Conservation (phyloP, 2,888 invertebrate species). For the Cyclophora punctaria region DNA sequence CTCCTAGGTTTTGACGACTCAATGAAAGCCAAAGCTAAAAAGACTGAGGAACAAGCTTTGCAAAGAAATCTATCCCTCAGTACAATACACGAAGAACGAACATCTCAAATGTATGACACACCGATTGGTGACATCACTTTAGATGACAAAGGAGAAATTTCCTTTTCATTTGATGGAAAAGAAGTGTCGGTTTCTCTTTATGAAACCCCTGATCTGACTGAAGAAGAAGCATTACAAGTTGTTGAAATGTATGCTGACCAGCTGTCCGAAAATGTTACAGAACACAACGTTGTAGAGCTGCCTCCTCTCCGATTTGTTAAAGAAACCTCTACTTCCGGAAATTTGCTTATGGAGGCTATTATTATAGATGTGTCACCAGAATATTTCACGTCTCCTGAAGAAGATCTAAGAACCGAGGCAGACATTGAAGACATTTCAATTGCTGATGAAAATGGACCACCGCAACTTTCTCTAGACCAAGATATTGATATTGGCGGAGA, state of each 20-base stretch:
- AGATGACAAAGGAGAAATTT: slow-evolving; percentile 89
- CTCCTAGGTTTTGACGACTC: slow-evolving; percentile 90
- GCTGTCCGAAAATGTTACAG: slow-evolving; percentile 89
- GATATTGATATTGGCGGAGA: slow-evolving; percentile 70
- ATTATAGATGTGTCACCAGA: slow-evolving; percentile 92
- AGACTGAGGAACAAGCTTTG: slow-evolving; percentile 67
- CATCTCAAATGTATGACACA: slow-evolving; percentile 90
- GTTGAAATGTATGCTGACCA: slow-evolving; percentile 97
- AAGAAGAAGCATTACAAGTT: slow-evolving; percentile 93
- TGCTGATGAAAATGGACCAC: slow-evolving; percentile 79
- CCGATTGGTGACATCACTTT: slow-evolving; percentile 84
- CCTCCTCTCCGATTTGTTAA: slow-evolving; percentile 92
- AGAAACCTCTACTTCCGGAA: slow-evolving; percentile 91
- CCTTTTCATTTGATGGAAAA: slow-evolving; percentile 93
- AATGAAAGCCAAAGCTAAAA: slow-evolving; percentile 69
- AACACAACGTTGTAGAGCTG: slow-evolving; percentile 89
- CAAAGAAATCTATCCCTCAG: slow-evolving; percentile 89
- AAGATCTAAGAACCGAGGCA: slow-evolving; percentile 89
- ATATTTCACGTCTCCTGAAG: slow-evolving; percentile 85
- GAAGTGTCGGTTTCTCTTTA: slow-evolving; percentile 93
- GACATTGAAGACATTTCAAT: slow-evolving; percentile 91
- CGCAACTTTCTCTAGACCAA: slow-evolving; percentile 66
- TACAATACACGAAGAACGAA: slow-evolving; percentile 92
- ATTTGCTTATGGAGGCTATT: slow-evolving; percentile 92
- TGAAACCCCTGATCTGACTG: slow-evolving; percentile 93